These are phyloP conservation scores for Beris morrisii DNA, from an alignment of 2,888 invertebrate species.

Conservation along the genomic window DNA sequence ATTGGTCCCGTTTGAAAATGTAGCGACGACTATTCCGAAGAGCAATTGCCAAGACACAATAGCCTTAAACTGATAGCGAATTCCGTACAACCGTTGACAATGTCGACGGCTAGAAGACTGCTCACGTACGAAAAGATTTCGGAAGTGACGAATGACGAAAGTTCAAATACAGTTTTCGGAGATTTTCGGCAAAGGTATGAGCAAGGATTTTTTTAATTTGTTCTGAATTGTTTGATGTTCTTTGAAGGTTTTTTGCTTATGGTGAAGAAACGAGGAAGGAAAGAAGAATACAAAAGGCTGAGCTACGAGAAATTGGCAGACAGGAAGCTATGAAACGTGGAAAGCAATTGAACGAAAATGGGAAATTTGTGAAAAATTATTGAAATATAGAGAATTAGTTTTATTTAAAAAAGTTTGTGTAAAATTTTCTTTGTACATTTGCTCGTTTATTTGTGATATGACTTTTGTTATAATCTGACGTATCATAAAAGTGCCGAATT, in stretches of 20 bases:
- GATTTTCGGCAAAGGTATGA: constrained; percentile 49
- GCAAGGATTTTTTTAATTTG: neutral
- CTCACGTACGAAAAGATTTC: constrained; percentile 81
- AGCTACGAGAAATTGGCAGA: constrained; percentile 53
- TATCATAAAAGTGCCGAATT: too few relatives aligned
- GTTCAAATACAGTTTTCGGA: constrained; percentile 50
- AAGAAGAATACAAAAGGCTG: constrained; percentile 58
- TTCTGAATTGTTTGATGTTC: neutral
- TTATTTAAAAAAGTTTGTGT: too few relatives aligned
- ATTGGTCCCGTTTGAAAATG: constrained; percentile 8
- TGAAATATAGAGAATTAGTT: too few relatives aligned
- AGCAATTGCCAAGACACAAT: constrained; percentile 78
- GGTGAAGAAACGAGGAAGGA: constrained; percentile 69
- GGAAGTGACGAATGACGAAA: constrained; percentile 57
- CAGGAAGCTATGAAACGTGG: constrained; percentile 51
- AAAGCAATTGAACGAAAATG: constrained; percentile 46
- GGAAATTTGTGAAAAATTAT: constrained; percentile 45
- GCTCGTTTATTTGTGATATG: too few relatives aligned
- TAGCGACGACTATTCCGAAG: constrained; percentile 72
- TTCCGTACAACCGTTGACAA: constrained; percentile 86
- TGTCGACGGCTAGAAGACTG: constrained; percentile 77
- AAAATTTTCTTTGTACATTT: too few relatives aligned
- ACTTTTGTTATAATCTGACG: too few relatives aligned
- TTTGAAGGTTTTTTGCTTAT: constrained; percentile 68
- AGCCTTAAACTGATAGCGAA: constrained; percentile 77